A percentile compares a stretch with the other conserved stretches of the same genome.
Evolutionary conservation across 2,113 vertebrate species (phyloP).

Genomic region (Saccopteryx bilineata): DNA sequence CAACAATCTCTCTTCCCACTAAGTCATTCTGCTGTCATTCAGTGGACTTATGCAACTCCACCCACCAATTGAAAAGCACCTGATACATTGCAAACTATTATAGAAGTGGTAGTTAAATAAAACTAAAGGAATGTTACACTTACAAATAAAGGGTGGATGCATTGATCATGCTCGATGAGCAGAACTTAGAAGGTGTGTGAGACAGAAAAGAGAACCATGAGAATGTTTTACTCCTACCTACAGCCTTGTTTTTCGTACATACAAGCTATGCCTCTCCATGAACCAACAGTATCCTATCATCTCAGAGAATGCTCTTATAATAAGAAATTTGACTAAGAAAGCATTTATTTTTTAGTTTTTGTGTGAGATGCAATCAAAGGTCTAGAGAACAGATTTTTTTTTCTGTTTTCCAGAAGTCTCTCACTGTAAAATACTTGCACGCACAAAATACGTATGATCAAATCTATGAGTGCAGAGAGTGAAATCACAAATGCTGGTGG

Average conservation of each 20-base stretch:
- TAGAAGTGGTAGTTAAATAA: not conserved
- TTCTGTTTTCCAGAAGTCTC: not conserved
- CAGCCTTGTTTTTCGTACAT: not conserved
- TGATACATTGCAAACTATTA: not conserved
- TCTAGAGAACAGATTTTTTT: not conserved
- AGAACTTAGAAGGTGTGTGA: not conserved
- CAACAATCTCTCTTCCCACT: not conserved
- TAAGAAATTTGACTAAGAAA: not conserved
- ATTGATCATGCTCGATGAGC: not conserved
- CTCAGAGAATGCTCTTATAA: not conserved
- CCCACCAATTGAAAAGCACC: not conserved
- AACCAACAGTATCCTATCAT: not conserved
- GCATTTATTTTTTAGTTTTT: not conserved
- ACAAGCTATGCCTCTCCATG: not conserved
- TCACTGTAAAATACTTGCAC: not conserved
- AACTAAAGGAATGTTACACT: not conserved
- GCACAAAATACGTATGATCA: not conserved
- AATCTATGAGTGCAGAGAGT: not conserved
- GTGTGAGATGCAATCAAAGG: not conserved
- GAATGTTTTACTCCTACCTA: rapidly evolving
- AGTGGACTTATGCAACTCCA: not conserved
- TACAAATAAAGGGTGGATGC: not conserved
- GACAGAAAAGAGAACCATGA: not conserved
- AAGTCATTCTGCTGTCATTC: not conserved
- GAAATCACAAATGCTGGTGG: not conserved